These are phyloP conservation scores for Rhagoletis pomonella DNA, from an alignment of 1,140 invertebrate genomes.

Conservation along the genomic window DNA sequence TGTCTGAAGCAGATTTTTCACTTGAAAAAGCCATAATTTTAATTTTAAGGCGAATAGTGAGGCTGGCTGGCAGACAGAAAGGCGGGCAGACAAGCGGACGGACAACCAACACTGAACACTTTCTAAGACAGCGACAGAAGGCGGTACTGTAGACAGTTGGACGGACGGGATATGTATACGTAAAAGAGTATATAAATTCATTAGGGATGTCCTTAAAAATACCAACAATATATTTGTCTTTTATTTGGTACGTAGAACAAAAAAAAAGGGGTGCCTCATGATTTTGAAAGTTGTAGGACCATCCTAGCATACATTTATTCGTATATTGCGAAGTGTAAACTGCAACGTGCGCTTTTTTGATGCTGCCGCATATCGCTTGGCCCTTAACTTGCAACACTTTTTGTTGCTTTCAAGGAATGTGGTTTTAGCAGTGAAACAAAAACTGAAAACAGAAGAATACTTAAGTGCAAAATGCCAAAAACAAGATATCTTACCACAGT, in stretches of 20 bases:
- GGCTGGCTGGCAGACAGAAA: conserved; percentile 33
- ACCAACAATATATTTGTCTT: no score
- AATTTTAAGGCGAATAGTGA: conserved; percentile 27
- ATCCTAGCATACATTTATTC: no score
- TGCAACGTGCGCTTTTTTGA: background rate
- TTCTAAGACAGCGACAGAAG: background rate
- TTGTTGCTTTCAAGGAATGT: conserved; percentile 11
- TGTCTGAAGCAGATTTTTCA: conserved; percentile 50
- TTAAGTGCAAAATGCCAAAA: background rate
- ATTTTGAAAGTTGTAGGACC: no score
- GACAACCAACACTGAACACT: conserved; percentile 34
- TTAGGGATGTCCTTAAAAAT: no score
- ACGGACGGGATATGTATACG: no score
- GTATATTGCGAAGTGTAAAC: background rate
- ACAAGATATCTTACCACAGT: background rate
- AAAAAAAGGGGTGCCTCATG: no score
- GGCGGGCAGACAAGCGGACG: background rate
- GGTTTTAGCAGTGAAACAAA: background rate
- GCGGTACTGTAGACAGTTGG: background rate
- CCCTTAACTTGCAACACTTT: conserved; percentile 29
- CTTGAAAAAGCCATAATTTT: conserved; percentile 49
- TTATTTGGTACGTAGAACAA: background rate
- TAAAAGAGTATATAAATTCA: no score
- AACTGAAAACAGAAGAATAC: background rate
- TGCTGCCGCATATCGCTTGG: conserved; percentile 8